Percentiles rank a stretch among this genome's conserved stretches.
These are phyloP conservation scores for Arctia plantaginis DNA, from an alignment of 2,888 invertebrate species.

Conservation along the genomic window DNA sequence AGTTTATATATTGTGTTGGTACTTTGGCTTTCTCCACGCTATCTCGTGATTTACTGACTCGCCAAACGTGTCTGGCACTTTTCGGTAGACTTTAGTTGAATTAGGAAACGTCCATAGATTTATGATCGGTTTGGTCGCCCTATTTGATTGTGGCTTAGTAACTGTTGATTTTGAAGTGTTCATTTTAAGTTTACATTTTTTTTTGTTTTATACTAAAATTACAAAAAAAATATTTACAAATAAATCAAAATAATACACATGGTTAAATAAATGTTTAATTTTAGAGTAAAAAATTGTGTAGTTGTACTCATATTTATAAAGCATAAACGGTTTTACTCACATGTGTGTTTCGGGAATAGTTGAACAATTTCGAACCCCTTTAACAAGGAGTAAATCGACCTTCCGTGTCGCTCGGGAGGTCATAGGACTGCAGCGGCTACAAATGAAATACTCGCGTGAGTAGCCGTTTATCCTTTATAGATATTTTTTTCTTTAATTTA, in stretches of 20 bases:
- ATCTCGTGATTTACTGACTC: conserved; percentile 74
- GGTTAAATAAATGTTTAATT: too few relatives aligned
- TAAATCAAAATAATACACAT: too few relatives aligned
- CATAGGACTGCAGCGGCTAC: too few relatives aligned
- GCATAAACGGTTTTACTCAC: not conserved
- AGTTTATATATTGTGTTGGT: conserved; percentile 58
- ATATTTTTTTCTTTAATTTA: not conserved
- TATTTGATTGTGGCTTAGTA: conserved; percentile 29
- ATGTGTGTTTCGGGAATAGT: not conserved
- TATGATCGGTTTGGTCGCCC: conserved; percentile 49
- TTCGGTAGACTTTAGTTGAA: conserved; percentile 55
- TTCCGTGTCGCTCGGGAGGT: too few relatives aligned
- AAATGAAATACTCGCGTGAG: too few relatives aligned
- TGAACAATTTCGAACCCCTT: not conserved
- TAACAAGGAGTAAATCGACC: too few relatives aligned
- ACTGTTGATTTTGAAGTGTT: conserved; percentile 32
- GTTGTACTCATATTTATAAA: too few relatives aligned
- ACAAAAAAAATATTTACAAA: not conserved
- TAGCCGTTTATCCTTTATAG: not conserved
- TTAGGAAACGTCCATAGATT: conserved; percentile 52
- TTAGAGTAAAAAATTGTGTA: too few relatives aligned
- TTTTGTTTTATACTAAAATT: not conserved
- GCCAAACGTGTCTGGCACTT: conserved; percentile 65
- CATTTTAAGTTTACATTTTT: not conserved
- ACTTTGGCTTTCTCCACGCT: conserved; percentile 69